Evolutionary conservation across 2,888 invertebrate genomes (phyloP), one percentile per base, ranked within the genome.

Genomic region (Halictus quadricinctus): DNA sequence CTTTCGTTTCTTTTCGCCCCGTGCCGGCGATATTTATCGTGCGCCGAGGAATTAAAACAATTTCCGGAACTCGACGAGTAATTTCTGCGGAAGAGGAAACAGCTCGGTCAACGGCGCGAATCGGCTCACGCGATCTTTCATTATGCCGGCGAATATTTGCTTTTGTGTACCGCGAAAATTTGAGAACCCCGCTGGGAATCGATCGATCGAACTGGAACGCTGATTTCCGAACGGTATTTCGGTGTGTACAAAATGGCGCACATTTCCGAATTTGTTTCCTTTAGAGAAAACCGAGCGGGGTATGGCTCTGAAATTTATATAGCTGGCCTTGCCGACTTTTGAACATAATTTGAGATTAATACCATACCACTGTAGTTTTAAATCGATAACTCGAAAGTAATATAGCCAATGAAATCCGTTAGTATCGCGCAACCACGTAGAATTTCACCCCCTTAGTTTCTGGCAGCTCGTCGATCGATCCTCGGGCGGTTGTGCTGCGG

Each of bases 1-100:
- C 54, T 41, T 46, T 43, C n/a, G 41, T 25, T 77, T 77, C 25
- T 36, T 70, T n/a, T 70, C 25, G 15, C 54, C 21, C 54, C 54
- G 54, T 3, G 41, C 41, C 25, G 25, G 7, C 48, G 50, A 25
- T 48, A 29, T 58, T 80, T 46, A 75, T 75, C 75, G 50, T 70
- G 54, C 74, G 7, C 15, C 29, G 29, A 64, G 60, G 69, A 80
- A 75, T 75, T 80, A 46, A 54, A 75, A 75, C 69, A 76, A 76
- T 69, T 76, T 36, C 48, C 41, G 50, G 41, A 43, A 10, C 46
- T 36, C 69, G 50, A 7, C 29, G 48, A 48, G 48, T 46, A 50
- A 69, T 50, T 25, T 69, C 43, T 41, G n/a, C 41, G 48, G 21
- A 15, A 66, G 76, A 50, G 66, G 48, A 69, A 76, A n/a, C 66